A percentile compares a stretch with the other conserved stretches of the same genome.
These are phyloP conservation scores for Cyclura pinguis DNA, from an alignment of 2,797 vertebrate genomes.

Conservation along the genomic window DNA sequence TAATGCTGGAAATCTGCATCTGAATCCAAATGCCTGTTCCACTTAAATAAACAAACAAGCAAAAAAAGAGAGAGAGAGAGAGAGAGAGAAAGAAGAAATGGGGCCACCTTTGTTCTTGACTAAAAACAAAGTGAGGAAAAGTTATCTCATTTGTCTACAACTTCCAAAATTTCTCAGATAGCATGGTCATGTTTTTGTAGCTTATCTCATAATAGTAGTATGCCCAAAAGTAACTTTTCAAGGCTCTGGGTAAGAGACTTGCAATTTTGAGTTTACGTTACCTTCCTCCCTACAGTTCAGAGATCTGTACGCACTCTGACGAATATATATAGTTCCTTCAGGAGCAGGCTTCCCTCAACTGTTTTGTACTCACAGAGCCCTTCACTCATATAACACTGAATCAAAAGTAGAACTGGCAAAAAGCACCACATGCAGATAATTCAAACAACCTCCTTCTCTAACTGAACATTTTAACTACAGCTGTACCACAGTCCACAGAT, in stretches of 20 bases:
- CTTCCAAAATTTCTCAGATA: no score
- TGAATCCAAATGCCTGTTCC: slow-evolving; percentile 22
- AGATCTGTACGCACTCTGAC: not conserved
- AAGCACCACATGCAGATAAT: not conserved
- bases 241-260: not conserved
- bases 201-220: no score
- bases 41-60: slow-evolving; percentile 13
- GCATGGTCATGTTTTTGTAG: no score
- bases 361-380: not conserved
- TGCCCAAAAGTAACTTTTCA: no score
- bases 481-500: slow-evolving; percentile 30
- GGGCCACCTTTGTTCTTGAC: not conserved
- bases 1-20: not conserved
- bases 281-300: not conserved
- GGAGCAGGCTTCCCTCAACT: not conserved
- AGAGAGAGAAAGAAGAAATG: not conserved
- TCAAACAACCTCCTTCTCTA: not conserved
- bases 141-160: no score
- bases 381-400: not conserved
- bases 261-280: not conserved
- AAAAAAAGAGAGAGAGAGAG: not conserved
- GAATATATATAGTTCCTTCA: not conserved
- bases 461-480: not conserved
- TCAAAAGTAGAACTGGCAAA: not conserved
- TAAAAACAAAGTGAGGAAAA: not conserved